Percentiles rank a stretch among this genome's conserved stretches.
Conservation (phyloP, 2,888 invertebrate genomes). For the Rhyacophila evoluta region DNA sequence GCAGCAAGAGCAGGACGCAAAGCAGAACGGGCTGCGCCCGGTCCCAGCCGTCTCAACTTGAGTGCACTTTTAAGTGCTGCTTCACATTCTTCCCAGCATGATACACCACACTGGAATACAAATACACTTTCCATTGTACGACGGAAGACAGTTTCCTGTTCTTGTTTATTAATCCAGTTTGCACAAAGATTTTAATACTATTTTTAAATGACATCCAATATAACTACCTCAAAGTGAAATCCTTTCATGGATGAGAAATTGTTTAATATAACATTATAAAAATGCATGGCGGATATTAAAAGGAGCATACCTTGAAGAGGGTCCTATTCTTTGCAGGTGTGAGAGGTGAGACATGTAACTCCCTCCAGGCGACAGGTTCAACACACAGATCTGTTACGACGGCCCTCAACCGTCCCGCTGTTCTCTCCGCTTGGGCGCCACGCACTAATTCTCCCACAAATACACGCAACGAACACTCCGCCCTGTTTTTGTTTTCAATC, state of each 20-base stretch:
- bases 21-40: slow-evolving; percentile 57
- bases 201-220: too few relatives aligned
- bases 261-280: too few relatives aligned
- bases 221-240: too few relatives aligned
- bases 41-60: slow-evolving; percentile 56
- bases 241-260: too few relatives aligned
- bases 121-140: too few relatives aligned
- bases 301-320: slow-evolving; percentile 47
- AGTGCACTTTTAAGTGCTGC: slow-evolving; percentile 43
- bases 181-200: too few relatives aligned
- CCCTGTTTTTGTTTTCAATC: too few relatives aligned
- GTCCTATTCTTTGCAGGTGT: slow-evolving; percentile 50
- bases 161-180: too few relatives aligned
- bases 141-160: too few relatives aligned
- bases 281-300: too few relatives aligned
- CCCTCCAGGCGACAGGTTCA: slow-evolving; percentile 80
- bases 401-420: slow-evolving; percentile 39
- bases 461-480: slow-evolving; percentile 80
- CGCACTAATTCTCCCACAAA: slow-evolving; percentile 90
- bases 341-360: slow-evolving; percentile 70
- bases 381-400: slow-evolving; percentile 68
- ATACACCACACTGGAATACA: slow-evolving; percentile 48
- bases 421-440: slow-evolving; percentile 84
- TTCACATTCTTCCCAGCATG: slow-evolving; percentile 51
- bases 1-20: slow-evolving; percentile 45